Base-by-base conservation (phyloP, 2,113 vertebrate species). In the Scolopax mira region DNA sequence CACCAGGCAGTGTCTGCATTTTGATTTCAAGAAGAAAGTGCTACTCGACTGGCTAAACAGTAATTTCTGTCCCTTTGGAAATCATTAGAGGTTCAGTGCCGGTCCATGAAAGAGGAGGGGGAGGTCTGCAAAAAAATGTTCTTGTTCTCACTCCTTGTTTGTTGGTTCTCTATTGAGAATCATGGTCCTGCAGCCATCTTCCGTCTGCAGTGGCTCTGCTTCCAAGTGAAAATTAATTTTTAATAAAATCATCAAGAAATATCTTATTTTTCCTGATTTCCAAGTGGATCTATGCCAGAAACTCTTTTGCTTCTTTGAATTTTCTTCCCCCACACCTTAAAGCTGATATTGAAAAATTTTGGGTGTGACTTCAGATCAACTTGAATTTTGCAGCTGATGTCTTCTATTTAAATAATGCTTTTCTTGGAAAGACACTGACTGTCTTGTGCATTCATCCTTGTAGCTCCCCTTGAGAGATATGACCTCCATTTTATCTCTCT, bases 51-150 rank as follows among this genome's bases (percentile, higher is more conserved):
- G 79, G 39, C 62, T 71, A 46, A 71, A 42, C 0, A 3, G 22
- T 86, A n/a, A 62, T 78, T 82, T 93, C 77, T 84, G 25, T 62
- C 92, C 58, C 83, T 70, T 90, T 79, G 64, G 80, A 89, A 85
- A 69, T 65, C 49, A 55, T 31, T 77, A 60, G 42, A 94, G 39
- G 37, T 65, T 92, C 78, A 49, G 46, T 46, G 62, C 61, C 35
- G 44, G 42, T 46, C 71, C 2, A 0, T 44, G 49, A 74, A 78
- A 89, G 57, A 61, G 58, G 66, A 84, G 41, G n/a, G 44, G 58
- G 8, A 69, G 33, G 24, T 44, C 85, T 82, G 44, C 2, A 3
- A 49, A 84, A 84, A 86, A 39, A 46, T 58, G 4, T 25, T 79
- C 75, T 86, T 79, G 62, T 24, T 64, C 57, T 92, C 65, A 42